These are phyloP conservation scores for Leptopilina boulardi DNA, from an alignment of 1,140 invertebrate genomes.

Conservation along the genomic window DNA sequence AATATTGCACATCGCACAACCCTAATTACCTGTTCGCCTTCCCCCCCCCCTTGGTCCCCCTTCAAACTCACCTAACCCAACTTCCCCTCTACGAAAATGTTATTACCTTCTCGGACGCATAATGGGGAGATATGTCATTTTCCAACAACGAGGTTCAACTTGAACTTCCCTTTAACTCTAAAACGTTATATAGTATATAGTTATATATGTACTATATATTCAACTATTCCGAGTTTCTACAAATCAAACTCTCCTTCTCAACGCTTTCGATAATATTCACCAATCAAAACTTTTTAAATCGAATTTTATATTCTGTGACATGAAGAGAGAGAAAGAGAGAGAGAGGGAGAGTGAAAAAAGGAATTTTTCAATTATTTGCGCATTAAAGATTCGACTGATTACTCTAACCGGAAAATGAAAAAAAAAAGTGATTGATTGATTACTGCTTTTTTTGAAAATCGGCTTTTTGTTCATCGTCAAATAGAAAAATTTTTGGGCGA, in stretches of 20 bases:
- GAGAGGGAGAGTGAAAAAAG: too few relatives aligned
- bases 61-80: neutral
- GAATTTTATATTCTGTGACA: neutral
- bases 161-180: neutral
- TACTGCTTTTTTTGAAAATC: neutral
- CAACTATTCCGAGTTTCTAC: neutral
- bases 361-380: conserved; percentile 26
- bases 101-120: conserved; percentile 18
- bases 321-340: too few relatives aligned
- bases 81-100: neutral
- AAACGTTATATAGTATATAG: neutral
- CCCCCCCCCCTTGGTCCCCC: neutral
- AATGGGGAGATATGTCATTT: conserved; percentile 20
- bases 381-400: neutral
- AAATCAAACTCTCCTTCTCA: conserved; percentile 6
- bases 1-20: conserved; percentile 27
- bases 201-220: too few relatives aligned
- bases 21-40: conserved; percentile 24
- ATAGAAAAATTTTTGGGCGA: neutral
- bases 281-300: conserved; percentile 19
- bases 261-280: neutral
- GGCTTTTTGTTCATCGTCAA: neutral
- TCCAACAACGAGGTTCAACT: neutral
- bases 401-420: neutral
- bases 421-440: neutral